Conservation (phyloP, 2,888 invertebrate species). For the Luperina nickerlii region DNA sequence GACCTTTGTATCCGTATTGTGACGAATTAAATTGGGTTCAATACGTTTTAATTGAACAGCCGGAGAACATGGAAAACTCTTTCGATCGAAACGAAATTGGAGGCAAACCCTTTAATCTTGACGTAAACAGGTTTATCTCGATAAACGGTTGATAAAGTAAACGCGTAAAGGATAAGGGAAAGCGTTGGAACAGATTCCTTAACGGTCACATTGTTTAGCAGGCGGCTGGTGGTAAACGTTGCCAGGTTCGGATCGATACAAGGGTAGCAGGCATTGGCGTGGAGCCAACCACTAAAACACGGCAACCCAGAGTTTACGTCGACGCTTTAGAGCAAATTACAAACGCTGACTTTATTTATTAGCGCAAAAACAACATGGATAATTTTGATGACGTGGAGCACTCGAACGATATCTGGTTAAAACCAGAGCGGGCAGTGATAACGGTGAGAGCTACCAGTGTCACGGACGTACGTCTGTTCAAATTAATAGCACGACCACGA, state of each 20-base stretch:
- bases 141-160: conserved; percentile 64
- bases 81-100: conserved; percentile 33
- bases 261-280: conserved; percentile 77
- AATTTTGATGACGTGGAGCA: conserved; percentile 66
- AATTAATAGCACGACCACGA: conserved; percentile 69
- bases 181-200: conserved; percentile 68
- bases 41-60: conserved; percentile 63
- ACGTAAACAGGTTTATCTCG: conserved; percentile 48
- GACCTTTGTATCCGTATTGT: conserved; percentile 75
- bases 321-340: conserved; percentile 72
- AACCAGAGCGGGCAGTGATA: conserved; percentile 70
- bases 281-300: conserved; percentile 82
- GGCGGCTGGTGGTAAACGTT: conserved; percentile 61
- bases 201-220: conserved; percentile 70
- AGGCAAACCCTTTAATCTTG: conserved; percentile 31
- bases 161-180: conserved; percentile 69
- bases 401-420: conserved; percentile 69
- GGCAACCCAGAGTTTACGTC: conserved; percentile 74
- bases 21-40: conserved; percentile 69
- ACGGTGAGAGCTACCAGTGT: conserved; percentile 71
- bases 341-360: conserved; percentile 72
- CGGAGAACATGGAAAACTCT: conserved; percentile 24
- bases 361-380: conserved; percentile 68
- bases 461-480: conserved; percentile 71
- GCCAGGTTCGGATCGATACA: conserved; percentile 77